phyloP scores from a whole-genome alignment of 37 sponge, comb jelly and placozoan genomes.

The Agelas oroides region DNA sequence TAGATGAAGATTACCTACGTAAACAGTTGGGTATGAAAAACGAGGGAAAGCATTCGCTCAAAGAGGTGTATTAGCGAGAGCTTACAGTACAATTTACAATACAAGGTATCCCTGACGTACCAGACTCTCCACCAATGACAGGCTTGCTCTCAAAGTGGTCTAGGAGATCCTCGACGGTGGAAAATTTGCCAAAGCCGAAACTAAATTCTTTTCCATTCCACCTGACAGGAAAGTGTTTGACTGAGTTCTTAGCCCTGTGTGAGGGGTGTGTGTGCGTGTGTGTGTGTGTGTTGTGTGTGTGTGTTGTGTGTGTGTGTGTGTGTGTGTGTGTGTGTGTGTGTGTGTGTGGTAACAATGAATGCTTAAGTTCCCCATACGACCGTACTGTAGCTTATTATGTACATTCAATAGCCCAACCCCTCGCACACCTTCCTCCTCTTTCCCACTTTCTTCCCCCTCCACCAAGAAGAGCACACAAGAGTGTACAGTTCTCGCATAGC shows the following conservation, averaged over 20 bases:
- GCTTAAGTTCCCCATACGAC: too few relatives aligned
- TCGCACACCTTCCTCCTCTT: too few relatives aligned
- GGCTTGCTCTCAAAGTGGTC: slow-evolving; percentile 90
- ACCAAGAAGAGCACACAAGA: too few relatives aligned
- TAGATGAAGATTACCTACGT: background rate
- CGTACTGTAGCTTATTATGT: slow-evolving; percentile 9
- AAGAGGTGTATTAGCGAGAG: background rate
- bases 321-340: too few relatives aligned
- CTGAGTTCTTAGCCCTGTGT: slow-evolving; percentile 79
- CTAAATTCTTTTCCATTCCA: slow-evolving; percentile 80
- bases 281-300: too few relatives aligned
- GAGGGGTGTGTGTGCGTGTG: too few relatives aligned
- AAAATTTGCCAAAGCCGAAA: slow-evolving; percentile 86
- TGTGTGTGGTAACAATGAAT: too few relatives aligned
- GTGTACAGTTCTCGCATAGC: background rate
- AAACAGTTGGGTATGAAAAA: background rate
- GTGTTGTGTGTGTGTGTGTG: too few relatives aligned
- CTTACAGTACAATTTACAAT: background rate
- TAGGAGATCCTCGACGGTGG: slow-evolving; percentile 60
- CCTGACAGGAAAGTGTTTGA: slow-evolving; percentile 84
- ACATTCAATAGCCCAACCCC: background rate
- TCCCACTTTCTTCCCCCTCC: too few relatives aligned
- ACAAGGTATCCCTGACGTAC: slow-evolving; percentile 86
- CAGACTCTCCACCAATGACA: too few relatives aligned
- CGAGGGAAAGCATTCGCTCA: background rate